phyloP scores from a whole-genome alignment of 1,140 invertebrate genomes.

The Drosophila chauvacae region DNA sequence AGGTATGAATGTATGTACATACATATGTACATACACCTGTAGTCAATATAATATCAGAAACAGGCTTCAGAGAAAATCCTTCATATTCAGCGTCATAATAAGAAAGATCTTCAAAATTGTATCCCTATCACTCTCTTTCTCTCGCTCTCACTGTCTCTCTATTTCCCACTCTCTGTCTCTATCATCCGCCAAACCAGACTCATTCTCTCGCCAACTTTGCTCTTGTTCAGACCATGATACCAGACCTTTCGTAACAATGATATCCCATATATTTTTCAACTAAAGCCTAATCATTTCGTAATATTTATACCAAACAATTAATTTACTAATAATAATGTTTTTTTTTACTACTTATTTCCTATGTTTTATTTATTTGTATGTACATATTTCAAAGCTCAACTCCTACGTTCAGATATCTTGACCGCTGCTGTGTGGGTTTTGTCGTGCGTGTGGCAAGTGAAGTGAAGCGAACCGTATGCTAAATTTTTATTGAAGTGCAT shows the following conservation, averaged over 20 bases:
- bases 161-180: background rate
- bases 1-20: background rate
- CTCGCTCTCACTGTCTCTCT: background rate
- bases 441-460: conserved; percentile 63
- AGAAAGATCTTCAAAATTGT: background rate
- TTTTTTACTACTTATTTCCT: background rate
- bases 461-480: conserved; percentile 76
- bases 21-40: conserved; percentile 12
- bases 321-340: background rate
- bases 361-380: background rate
- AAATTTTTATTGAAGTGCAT: conserved; percentile 80
- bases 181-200: no score
- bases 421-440: background rate
- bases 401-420: background rate
- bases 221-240: no score
- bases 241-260: no score
- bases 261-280: background rate
- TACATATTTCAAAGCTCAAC: background rate
- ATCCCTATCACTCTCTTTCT: background rate
- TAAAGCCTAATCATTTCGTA: background rate
- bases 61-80: background rate
- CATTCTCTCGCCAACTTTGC: no score
- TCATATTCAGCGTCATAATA: no score
- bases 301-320: background rate
- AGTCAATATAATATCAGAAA: conserved; percentile 12